A percentile compares a stretch with the other conserved stretches of the same genome.
Conservation (phyloP, 2,888 invertebrate species). For the Hemaris fuciformis region DNA sequence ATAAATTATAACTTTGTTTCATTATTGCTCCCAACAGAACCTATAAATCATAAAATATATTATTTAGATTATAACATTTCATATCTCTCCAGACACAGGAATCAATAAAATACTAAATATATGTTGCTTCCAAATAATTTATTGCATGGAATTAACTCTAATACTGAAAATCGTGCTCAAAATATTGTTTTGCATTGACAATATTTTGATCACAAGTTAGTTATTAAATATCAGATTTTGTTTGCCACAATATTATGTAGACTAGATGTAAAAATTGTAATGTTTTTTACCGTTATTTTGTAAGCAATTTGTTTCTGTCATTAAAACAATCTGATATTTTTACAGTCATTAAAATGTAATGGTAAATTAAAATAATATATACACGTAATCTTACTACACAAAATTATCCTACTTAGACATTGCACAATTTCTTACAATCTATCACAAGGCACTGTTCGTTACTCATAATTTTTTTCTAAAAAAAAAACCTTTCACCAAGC, state of each 20-base stretch:
- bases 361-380: not conserved
- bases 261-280: constrained; percentile 3
- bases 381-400: not conserved
- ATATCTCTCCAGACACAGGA: too few species aligned
- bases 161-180: constrained; percentile 65
- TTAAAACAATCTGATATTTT: not conserved
- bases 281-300: not conserved
- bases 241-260: not conserved
- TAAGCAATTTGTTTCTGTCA: not conserved
- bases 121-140: constrained; percentile 40
- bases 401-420: constrained; percentile 10
- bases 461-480: not conserved
- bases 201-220: constrained; percentile 72
- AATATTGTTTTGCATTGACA: constrained; percentile 56
- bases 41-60: too few species aligned
- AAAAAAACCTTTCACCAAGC: constrained; percentile 35
- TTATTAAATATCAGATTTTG: constrained; percentile 6
- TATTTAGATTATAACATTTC: too few species aligned
- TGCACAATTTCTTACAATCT: constrained; percentile 3
- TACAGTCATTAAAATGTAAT: not conserved
- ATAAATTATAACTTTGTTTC: not conserved
- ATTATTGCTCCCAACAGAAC: not conserved
- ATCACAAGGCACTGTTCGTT: not conserved
- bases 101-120: constrained; percentile 29
- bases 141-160: constrained; percentile 29